These are phyloP conservation scores for Poeciliopsis presidionis DNA, from an alignment of 2,797 vertebrate species.

Conservation along the genomic window DNA sequence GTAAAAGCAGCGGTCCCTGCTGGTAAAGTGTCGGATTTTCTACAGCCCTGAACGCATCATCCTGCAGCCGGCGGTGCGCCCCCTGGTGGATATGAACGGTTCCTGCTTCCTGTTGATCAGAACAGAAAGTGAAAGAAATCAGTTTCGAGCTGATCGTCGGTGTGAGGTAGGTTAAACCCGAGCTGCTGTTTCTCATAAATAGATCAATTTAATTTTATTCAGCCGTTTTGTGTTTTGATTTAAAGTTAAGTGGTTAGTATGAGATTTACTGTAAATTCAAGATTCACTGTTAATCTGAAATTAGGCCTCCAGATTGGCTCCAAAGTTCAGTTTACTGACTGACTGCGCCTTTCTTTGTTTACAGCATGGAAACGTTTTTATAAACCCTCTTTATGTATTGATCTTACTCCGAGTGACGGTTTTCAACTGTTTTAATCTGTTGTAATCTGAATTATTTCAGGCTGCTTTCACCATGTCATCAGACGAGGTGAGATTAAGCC, in stretches of 20 bases:
- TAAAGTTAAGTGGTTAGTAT: background rate
- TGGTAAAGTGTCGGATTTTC: background rate
- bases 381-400: background rate
- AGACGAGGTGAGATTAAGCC: constrained; percentile 70
- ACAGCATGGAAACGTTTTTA: background rate
- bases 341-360: background rate
- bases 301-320: background rate
- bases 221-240: background rate
- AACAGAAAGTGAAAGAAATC: constrained; percentile 58
- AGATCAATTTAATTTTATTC: background rate
- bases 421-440: background rate
- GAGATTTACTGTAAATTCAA: background rate
- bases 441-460: constrained; percentile 22
- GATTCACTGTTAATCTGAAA: background rate
- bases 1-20: background rate
- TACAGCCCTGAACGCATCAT: constrained; percentile 16
- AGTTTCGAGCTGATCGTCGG: background rate
- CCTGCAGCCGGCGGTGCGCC: background rate
- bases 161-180: background rate
- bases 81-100: background rate
- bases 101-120: background rate
- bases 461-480: constrained; percentile 67
- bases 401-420: background rate
- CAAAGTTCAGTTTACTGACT: too few relatives aligned
- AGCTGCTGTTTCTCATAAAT: background rate